Evolutionary conservation across 2,113 vertebrate genomes (phyloP).

Genomic region (Casuarius casuarius): DNA sequence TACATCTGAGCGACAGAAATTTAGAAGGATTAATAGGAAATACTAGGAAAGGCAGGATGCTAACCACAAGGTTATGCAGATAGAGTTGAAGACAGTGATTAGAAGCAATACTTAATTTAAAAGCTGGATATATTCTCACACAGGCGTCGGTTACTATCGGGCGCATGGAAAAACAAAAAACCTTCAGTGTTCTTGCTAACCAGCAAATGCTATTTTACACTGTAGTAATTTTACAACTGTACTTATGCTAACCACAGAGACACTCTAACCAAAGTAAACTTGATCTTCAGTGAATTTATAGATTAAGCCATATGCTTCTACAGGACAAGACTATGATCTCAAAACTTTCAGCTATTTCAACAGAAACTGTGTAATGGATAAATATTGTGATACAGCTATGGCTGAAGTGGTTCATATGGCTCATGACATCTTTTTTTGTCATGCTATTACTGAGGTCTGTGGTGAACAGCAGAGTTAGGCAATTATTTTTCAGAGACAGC

Average conservation of each 20-base stretch:
- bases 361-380: background rate
- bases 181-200: background rate
- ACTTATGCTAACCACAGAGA: background rate
- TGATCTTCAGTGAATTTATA: background rate
- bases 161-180: background rate
- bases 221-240: background rate
- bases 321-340: background rate
- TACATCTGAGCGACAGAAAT: background rate
- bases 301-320: background rate
- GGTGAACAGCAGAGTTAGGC: background rate
- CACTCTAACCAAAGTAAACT: background rate
- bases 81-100: background rate
- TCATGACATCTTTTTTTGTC: background rate
- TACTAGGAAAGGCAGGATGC: background rate
- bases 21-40: background rate
- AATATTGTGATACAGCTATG: background rate
- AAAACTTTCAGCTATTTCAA: background rate
- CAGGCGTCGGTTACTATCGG: accelerated
- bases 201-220: background rate
- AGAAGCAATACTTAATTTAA: background rate
- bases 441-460: background rate
- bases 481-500: background rate
- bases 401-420: background rate
- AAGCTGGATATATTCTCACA: background rate
- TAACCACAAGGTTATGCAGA: background rate